Conservation (phyloP, 1,140 invertebrate genomes). For the Venturia canescens region DNA sequence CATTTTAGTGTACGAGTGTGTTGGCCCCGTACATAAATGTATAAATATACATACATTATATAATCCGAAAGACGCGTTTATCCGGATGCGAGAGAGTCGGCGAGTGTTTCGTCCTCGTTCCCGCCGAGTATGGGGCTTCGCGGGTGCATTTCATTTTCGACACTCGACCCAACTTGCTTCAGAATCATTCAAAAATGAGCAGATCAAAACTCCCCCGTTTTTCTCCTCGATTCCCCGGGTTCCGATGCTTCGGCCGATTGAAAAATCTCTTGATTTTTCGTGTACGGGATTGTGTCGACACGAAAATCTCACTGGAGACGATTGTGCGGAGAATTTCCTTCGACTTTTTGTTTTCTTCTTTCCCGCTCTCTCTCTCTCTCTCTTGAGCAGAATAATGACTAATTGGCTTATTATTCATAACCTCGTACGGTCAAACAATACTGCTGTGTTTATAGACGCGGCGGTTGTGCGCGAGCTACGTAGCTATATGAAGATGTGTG, state of each 20-base stretch:
- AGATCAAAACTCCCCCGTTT: too few species aligned
- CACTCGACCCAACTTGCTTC: neutral
- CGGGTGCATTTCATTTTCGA: too few species aligned
- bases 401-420: conserved; percentile 37
- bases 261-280: too few species aligned
- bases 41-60: neutral
- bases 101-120: neutral
- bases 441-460: neutral
- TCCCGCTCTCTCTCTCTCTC: neutral
- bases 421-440: neutral
- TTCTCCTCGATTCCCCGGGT: too few species aligned
- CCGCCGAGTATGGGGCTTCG: too few species aligned
- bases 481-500: neutral
- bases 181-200: too few species aligned
- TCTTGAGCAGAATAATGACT: neutral
- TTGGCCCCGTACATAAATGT: neutral
- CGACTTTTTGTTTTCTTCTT: neutral
- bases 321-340: neutral
- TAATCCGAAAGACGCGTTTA: conserved; percentile 5
- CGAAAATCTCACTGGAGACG: neutral
- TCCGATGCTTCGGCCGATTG: too few species aligned
- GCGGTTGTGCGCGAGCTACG: neutral
- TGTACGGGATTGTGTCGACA: too few species aligned
- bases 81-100: conserved; percentile 25
- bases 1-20: neutral